Conservation (phyloP, 2,113 vertebrate genomes). For the Larimichthys polyactis region DNA sequence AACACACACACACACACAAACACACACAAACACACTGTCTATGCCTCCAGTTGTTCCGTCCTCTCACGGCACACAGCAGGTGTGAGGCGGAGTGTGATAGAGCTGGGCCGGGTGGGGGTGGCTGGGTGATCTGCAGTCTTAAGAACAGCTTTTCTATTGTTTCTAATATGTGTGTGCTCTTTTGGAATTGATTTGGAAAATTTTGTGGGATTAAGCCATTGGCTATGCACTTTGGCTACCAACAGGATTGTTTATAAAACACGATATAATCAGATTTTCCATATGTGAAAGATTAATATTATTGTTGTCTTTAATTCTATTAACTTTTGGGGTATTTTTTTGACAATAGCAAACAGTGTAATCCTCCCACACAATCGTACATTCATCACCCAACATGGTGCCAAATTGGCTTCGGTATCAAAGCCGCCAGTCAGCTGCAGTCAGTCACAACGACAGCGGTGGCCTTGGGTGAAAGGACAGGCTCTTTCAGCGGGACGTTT, state of each 20-base stretch:
- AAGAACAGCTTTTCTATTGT: conserved; percentile 83
- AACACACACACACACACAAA: conserved; percentile 27
- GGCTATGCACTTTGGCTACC: conserved; percentile 32
- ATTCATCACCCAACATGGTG: conserved; percentile 27
- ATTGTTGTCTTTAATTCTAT: conserved; percentile 11
- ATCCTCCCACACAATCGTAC: conserved; percentile 3
- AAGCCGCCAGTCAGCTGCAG: conserved; percentile 12
- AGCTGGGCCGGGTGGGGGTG: conserved; percentile 37
- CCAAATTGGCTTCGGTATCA: conserved; percentile 41
- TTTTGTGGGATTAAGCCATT: conserved; percentile 59
- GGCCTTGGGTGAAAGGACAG: conserved; percentile 31
- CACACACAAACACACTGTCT: conserved; percentile 43
- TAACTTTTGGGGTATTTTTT: conserved; percentile 7
- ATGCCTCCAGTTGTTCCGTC: conserved; percentile 81
- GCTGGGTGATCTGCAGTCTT: conserved; percentile 40
- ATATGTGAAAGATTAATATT: conserved; percentile 13
- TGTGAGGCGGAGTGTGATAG: conserved; percentile 69
- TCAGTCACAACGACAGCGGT: conserved; percentile 9
- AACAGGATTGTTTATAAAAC: conserved; percentile 26
- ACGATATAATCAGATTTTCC: conserved; percentile 15
- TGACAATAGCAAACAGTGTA: neutral
- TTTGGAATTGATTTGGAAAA: conserved; percentile 69
- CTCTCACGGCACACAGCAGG: conserved; percentile 82
- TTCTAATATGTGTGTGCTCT: conserved; percentile 53
- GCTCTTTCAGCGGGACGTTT: conserved; percentile 28